Evolutionary conservation across 2,113 vertebrate species (phyloP).

Genomic region (Archilochus colubris): DNA sequence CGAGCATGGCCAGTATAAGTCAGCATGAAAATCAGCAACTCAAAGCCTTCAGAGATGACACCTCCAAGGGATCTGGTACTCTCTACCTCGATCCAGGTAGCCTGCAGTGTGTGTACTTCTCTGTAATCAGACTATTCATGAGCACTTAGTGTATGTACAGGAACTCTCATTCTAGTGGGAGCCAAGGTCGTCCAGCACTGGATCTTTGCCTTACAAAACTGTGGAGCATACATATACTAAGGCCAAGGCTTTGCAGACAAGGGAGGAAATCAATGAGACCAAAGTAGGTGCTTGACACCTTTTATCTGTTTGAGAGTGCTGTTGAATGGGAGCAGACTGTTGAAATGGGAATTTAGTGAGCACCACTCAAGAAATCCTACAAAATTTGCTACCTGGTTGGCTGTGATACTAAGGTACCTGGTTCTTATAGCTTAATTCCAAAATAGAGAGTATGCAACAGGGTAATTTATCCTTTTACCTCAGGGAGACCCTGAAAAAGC

Average conservation of each 20-base stretch:
- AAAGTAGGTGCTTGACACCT: background rate
- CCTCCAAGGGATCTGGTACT: background rate
- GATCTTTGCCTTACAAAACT: background rate
- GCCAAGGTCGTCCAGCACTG: background rate
- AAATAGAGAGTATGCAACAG: background rate
- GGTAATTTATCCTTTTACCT: background rate
- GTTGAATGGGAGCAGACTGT: background rate
- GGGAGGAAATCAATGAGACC: background rate
- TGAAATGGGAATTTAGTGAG: background rate
- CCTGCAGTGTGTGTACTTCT: rapidly evolving
- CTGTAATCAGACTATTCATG: background rate
- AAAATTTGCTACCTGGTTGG: background rate
- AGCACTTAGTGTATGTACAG: background rate
- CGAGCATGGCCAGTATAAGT: background rate
- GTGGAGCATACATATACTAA: rapidly evolving
- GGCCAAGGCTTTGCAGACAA: background rate
- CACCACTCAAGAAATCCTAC: background rate
- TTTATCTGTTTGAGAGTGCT: background rate
- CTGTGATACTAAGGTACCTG: background rate
- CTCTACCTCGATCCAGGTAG: rapidly evolving
- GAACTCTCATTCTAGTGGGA: background rate
- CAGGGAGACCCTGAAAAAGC: background rate
- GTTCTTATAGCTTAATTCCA: background rate
- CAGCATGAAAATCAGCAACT: background rate
- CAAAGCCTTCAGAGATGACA: background rate